Evolutionary conservation across 2,797 vertebrate genomes (phyloP).

Genomic region (Lagocephalus sceleratus): DNA sequence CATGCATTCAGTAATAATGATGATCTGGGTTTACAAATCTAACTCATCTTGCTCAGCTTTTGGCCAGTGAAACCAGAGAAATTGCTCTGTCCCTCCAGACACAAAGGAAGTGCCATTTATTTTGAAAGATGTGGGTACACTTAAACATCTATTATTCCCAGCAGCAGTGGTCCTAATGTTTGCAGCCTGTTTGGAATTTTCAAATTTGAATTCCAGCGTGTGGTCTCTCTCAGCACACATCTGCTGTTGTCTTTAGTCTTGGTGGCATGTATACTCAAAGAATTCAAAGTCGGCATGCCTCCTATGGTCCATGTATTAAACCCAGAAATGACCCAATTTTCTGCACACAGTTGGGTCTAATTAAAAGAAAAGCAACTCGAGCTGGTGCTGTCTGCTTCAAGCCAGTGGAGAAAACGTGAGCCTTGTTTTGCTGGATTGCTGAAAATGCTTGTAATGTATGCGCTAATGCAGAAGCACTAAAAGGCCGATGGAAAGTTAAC

Average conservation of each 20-base stretch:
- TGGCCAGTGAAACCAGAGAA: neutral
- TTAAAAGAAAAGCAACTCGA: neutral
- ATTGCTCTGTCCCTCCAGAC: slow-evolving; percentile 9
- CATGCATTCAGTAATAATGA: slow-evolving; percentile 44
- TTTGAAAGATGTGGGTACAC: slow-evolving; percentile 13
- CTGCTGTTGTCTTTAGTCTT: slow-evolving; percentile 2
- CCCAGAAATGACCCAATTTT: neutral
- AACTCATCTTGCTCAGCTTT: slow-evolving; percentile 9
- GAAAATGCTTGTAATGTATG: no score
- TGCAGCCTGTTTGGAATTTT: slow-evolving; percentile 11
- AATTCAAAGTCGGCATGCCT: slow-evolving; percentile 16
- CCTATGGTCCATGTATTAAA: slow-evolving; percentile 18
- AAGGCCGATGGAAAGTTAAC: neutral
- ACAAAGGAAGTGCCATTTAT: slow-evolving; percentile 19
- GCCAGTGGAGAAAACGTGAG: neutral
- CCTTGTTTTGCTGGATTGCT: neutral
- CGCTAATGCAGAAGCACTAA: neutral
- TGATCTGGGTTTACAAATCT: no score
- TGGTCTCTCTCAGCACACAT: slow-evolving; percentile 13
- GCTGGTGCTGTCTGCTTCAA: neutral
- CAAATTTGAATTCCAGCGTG: slow-evolving; percentile 6
- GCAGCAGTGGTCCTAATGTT: slow-evolving; percentile 20
- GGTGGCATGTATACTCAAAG: slow-evolving; percentile 3
- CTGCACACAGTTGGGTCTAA: slow-evolving; percentile 15
- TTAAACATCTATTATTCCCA: slow-evolving; percentile 5